Base-by-base conservation (phyloP, 1,140 invertebrate species). In the Brachionus sp. region DNA sequence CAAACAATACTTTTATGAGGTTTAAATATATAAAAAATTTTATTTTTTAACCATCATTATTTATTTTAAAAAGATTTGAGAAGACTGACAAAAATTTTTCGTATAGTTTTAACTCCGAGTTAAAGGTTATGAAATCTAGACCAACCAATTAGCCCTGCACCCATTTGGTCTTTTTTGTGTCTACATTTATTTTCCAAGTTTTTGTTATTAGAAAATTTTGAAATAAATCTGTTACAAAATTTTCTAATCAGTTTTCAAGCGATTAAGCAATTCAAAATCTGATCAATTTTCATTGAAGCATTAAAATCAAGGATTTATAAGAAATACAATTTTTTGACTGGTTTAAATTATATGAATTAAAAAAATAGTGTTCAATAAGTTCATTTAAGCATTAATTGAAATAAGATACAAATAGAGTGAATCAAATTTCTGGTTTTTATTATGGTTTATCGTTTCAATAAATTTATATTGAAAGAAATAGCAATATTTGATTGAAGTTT, bases 331-430 rank as follows among this genome's bases (percentile, higher is more conserved):
- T 19, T 57, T 57, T 57, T 57, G 5, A 57, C 50, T 57, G 50
- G 50, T 57, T 57, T 57, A 57, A 57, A 57, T 57, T 57, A 57
- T 19, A 19, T 3, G 50, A 57, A 19, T 37, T 10, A 66, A 13
- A 66, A 66, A 33, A 66, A 66, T 37, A 33, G 7, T 13, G 29
- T 66, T 66, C 64, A 66, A 12, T 66, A 33, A 70, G 35, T 42
- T 39, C 66, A 70, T 70, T 70, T 37, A 23, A 70, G 35, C 66
- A 70, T 70, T 70, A 70, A 70, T 35, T 35, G 37, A 70, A 70
- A 39, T 70, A 19, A 16, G 37, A 37, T 39, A 35, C 37, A 42
- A 39, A 39, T 16, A 7, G 19, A 39, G 29, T 19, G 35, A 39
- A 70, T 70, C 66, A 70, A 70, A 70, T 70, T 70, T 37, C 66